These are phyloP conservation scores for Elephas maximus DNA, from an alignment of 2,113 vertebrate genomes.

Conservation along the genomic window DNA sequence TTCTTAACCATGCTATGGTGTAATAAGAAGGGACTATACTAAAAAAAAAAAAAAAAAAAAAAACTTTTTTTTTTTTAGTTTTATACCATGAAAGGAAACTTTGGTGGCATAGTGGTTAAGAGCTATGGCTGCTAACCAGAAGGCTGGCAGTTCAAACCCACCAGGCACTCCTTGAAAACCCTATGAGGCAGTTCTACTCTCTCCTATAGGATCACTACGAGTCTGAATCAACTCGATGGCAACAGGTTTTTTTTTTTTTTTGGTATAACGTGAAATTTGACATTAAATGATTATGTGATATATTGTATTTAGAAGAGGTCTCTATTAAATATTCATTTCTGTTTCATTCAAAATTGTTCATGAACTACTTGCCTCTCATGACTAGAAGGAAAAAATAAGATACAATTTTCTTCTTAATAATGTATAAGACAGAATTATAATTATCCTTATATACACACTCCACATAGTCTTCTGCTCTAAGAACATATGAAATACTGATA, in stretches of 20 bases:
- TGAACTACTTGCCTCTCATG: constrained; percentile 6
- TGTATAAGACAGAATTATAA: constrained; percentile 49
- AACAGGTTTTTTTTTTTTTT: too few species aligned
- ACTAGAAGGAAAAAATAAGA: constrained; percentile 29
- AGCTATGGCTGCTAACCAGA: too few species aligned
- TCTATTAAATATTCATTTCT: background rate
- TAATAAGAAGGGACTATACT: background rate
- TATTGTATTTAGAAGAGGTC: background rate
- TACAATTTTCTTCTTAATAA: constrained; percentile 39
- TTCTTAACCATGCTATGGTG: background rate
- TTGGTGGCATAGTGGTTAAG: too few species aligned
- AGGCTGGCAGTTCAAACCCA: too few species aligned
- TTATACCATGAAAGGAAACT: background rate
- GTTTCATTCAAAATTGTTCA: constrained; percentile 58
- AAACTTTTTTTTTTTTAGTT: too few species aligned
- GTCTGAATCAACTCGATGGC: too few species aligned
- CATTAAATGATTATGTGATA: constrained; percentile 5
- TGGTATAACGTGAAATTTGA: background rate
- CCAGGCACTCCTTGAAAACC: too few species aligned
- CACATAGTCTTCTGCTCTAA: constrained; percentile 8
- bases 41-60: background rate
- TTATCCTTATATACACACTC: background rate
- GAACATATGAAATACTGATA: constrained; percentile 19
- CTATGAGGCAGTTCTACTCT: too few species aligned
- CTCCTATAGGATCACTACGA: too few species aligned